These are phyloP conservation scores for Todiramphus saurophagus DNA, from an alignment of 2,113 vertebrate genomes.

Conservation along the genomic window DNA sequence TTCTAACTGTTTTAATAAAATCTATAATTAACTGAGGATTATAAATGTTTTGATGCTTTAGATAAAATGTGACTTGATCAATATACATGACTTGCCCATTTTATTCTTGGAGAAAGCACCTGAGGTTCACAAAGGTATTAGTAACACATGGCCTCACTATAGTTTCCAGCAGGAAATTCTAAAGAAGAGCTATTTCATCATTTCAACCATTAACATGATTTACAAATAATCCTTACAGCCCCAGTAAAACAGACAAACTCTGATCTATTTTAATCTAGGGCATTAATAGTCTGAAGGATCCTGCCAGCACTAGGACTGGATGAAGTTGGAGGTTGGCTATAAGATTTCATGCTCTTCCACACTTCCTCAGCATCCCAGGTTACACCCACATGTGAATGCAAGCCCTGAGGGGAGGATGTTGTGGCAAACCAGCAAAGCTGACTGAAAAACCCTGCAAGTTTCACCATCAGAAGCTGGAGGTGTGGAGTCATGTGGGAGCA, in stretches of 20 bases:
- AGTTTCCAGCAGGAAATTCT: neutral
- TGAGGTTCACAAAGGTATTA: neutral
- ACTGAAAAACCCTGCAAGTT: neutral
- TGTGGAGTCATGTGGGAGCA: neutral
- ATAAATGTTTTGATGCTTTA: neutral
- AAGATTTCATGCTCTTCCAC: neutral
- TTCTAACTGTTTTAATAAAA: slow-evolving; percentile 20
- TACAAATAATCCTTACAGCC: neutral
- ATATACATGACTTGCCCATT: neutral
- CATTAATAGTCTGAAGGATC: neutral
- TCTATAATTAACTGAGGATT: neutral
- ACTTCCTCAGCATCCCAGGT: neutral
- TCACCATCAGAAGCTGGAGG: neutral
- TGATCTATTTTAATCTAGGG: neutral
- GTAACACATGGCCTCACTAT: neutral
- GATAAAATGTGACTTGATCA: neutral
- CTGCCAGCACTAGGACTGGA: neutral
- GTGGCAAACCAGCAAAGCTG: neutral
- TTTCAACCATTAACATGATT: neutral
- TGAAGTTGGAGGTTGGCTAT: neutral
- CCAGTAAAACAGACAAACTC: neutral
- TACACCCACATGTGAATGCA: neutral
- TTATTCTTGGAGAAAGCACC: neutral
- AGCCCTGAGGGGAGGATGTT: neutral
- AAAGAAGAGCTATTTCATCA: neutral